Conservation (phyloP, 2,797 vertebrate genomes). For the Capromys pilorides region DNA sequence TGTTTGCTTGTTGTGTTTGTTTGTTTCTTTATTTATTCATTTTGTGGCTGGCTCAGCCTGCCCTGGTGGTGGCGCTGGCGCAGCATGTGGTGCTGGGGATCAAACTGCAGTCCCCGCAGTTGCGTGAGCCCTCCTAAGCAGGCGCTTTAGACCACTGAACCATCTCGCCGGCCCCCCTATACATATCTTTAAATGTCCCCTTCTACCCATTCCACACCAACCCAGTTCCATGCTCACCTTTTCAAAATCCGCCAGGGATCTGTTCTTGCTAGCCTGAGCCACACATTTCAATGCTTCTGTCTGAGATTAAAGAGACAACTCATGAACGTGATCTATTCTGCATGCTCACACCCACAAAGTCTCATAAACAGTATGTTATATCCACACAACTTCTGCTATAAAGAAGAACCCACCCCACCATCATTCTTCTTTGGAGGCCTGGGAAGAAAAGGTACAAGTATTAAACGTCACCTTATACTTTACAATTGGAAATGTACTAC, state of each 20-base stretch:
- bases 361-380: background rate
- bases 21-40: no score
- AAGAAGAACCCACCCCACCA: background rate
- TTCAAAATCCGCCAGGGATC: slow-evolving; percentile 97
- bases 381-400: background rate
- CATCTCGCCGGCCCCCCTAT: no score
- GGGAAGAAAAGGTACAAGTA: slow-evolving; percentile 28
- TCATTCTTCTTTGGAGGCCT: background rate
- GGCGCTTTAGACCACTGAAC: no score
- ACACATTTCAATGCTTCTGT: slow-evolving; percentile 98
- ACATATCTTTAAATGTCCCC: slow-evolving; percentile 32
- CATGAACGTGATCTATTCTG: slow-evolving; percentile 25
- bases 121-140: no score
- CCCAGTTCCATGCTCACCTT: slow-evolving; percentile 89
- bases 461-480: background rate
- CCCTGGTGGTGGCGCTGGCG: no score
- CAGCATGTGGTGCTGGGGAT: no score
- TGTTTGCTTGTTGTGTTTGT: no score
- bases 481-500: slow-evolving; percentile 41
- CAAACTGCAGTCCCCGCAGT: no score
- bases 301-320: slow-evolving; percentile 84
- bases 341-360: slow-evolving; percentile 32
- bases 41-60: no score
- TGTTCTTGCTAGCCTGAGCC: slow-evolving; percentile 98
- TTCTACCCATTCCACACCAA: background rate